Conservation (phyloP, 2,888 invertebrate genomes). For the Plagodis dolabraria region DNA sequence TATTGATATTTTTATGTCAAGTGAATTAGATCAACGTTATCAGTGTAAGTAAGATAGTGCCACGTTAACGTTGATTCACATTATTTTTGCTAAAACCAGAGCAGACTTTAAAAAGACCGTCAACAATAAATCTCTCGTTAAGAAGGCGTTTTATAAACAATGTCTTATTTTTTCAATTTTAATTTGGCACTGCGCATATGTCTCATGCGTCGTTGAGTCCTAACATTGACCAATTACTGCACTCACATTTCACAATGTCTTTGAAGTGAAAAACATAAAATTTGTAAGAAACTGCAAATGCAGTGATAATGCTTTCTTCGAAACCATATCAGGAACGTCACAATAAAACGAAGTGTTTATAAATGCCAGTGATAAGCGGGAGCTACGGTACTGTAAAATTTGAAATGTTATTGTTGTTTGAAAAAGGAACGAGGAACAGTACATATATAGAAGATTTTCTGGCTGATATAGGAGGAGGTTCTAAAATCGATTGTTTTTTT, state of each 20-base stretch:
- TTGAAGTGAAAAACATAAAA: slow-evolving; percentile 62
- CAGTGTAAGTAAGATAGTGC: no score
- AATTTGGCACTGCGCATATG: slow-evolving; percentile 65
- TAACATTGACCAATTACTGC: slow-evolving; percentile 63
- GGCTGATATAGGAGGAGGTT: no score
- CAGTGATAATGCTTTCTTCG: slow-evolving; percentile 49
- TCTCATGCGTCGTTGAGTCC: slow-evolving; percentile 54
- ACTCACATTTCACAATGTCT: slow-evolving; percentile 52
- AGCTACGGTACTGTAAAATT: slow-evolving; percentile 11
- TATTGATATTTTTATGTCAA: no score
- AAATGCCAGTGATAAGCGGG: slow-evolving; percentile 8
- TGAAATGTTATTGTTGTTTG: slow-evolving; percentile 8
- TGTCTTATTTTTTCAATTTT: slow-evolving; percentile 60
- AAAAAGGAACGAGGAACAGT: not conserved
- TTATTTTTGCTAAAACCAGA: slow-evolving; percentile 41
- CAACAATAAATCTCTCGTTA: slow-evolving; percentile 71
- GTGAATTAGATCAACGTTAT: no score
- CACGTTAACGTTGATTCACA: slow-evolving; percentile 28
- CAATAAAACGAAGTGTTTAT: slow-evolving; percentile 17
- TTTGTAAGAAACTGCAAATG: slow-evolving; percentile 51
- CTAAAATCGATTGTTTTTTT: no score
- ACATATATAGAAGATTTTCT: no score
- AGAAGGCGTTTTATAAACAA: slow-evolving; percentile 73
- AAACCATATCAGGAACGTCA: slow-evolving; percentile 34
- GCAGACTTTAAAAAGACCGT: slow-evolving; percentile 52